Evolutionary conservation across 1,140 invertebrate genomes (phyloP).

Genomic region (Drosophila serrata): DNA sequence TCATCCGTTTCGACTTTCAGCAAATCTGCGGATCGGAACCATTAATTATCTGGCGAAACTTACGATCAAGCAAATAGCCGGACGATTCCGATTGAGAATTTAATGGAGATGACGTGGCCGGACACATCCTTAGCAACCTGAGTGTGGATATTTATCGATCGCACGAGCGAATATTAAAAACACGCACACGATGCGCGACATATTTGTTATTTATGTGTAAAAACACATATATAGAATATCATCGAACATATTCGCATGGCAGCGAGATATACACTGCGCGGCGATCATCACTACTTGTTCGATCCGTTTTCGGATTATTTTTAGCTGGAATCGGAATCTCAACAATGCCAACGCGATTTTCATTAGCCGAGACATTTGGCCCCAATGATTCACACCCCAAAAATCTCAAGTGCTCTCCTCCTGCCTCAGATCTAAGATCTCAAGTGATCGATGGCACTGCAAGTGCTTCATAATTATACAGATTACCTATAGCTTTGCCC

Average conservation of each 20-base stretch:
- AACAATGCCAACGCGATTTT: conserved; percentile 43
- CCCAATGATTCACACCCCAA: conserved; percentile 35
- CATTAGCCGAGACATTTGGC: conserved; percentile 39
- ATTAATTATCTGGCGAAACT: conserved; percentile 73
- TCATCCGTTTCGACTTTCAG: conserved; percentile 8
- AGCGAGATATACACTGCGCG: conserved; percentile 1
- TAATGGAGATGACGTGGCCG: conserved; percentile 45
- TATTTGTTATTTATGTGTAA: conserved; percentile 66
- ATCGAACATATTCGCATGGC: conserved; percentile 7
- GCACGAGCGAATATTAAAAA: conserved; percentile 62
- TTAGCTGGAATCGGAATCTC: conserved; percentile 56
- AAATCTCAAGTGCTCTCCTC: conserved; percentile 17
- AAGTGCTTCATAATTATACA: conserved; percentile 10
- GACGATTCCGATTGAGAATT: conserved; percentile 36
- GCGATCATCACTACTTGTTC: conserved; percentile 40
- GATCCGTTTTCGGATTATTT: conserved; percentile 50
- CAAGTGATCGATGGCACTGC: conserved; percentile 17
- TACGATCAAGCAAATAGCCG: conserved; percentile 67
- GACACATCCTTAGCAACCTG: conserved; percentile 35
- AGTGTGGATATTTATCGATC: conserved; percentile 53
- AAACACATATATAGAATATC: conserved; percentile 11
- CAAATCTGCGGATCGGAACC: conserved; percentile 44
- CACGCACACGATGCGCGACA: conserved; percentile 51
- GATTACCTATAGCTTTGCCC: conserved; percentile 1
- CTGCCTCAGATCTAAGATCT: neutral